These are phyloP conservation scores for Melanerpes formicivorus DNA, from an alignment of 2,113 vertebrate species.

Conservation along the genomic window DNA sequence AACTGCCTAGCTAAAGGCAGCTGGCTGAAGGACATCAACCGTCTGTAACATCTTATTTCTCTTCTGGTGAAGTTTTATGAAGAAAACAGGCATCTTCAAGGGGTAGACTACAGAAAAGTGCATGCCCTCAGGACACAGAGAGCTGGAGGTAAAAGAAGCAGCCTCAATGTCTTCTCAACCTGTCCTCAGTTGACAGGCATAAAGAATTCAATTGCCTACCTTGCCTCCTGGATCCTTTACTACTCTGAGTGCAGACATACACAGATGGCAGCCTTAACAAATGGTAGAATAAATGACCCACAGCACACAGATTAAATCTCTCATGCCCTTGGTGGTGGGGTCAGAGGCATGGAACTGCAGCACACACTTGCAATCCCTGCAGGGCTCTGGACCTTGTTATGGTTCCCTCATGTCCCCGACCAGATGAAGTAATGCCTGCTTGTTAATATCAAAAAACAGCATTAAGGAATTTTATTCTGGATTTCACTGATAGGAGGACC, in stretches of 20 bases:
- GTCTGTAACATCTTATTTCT: neutral
- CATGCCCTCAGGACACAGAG: too few species aligned
- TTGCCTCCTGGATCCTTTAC: rapidly evolving
- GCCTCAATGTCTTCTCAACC: neutral
- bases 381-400: rapidly evolving
- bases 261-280: too few species aligned
- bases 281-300: rapidly evolving
- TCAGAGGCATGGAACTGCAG: rapidly evolving
- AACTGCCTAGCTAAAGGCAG: neutral
- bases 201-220: rapidly evolving
- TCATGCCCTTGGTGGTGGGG: rapidly evolving
- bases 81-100: neutral
- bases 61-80: neutral
- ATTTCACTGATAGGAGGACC: too few species aligned
- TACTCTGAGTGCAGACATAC: too few species aligned
- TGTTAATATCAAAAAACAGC: too few species aligned
- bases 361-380: rapidly evolving
- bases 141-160: neutral
- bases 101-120: neutral
- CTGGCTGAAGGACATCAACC: neutral
- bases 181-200: neutral
- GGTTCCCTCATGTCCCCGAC: too few species aligned
- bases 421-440: too few species aligned
- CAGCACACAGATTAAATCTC: rapidly evolving
- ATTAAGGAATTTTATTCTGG: too few species aligned